These are phyloP conservation scores for Dromaius novaehollandiae DNA, from an alignment of 2,113 vertebrate genomes.

Conservation along the genomic window DNA sequence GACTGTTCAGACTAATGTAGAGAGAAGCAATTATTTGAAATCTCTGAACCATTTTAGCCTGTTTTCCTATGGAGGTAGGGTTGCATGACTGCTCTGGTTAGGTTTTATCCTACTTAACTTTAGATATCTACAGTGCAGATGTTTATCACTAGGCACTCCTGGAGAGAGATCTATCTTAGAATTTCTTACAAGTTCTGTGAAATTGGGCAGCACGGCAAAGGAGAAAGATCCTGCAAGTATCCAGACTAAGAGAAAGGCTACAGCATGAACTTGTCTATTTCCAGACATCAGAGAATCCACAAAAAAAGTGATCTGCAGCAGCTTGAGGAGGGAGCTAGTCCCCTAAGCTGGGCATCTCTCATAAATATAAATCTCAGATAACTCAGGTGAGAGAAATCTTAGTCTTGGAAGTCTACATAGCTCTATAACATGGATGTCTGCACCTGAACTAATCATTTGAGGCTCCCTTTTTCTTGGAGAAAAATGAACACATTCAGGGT, in stretches of 20 bases:
- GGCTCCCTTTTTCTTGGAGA: background rate
- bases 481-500: background rate
- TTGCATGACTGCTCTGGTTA: background rate
- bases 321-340: background rate
- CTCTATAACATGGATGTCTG: background rate
- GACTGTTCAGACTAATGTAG: background rate
- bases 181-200: background rate
- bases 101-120: background rate
- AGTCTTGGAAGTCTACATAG: background rate
- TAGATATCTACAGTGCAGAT: background rate
- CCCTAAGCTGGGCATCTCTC: background rate
- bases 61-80: background rate
- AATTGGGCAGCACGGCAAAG: background rate
- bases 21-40: conserved; percentile 13
- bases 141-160: background rate
- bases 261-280: background rate
- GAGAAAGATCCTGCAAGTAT: background rate
- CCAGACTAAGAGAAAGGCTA: background rate
- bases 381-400: background rate
- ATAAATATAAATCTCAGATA: background rate
- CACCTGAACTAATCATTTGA: background rate
- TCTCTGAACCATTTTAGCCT: background rate
- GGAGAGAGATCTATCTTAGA: background rate
- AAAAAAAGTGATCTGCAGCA: background rate
- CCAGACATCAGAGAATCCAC: background rate